Evolutionary conservation across 2,797 vertebrate species (phyloP).

Genomic region (Champsocephalus esox): DNA sequence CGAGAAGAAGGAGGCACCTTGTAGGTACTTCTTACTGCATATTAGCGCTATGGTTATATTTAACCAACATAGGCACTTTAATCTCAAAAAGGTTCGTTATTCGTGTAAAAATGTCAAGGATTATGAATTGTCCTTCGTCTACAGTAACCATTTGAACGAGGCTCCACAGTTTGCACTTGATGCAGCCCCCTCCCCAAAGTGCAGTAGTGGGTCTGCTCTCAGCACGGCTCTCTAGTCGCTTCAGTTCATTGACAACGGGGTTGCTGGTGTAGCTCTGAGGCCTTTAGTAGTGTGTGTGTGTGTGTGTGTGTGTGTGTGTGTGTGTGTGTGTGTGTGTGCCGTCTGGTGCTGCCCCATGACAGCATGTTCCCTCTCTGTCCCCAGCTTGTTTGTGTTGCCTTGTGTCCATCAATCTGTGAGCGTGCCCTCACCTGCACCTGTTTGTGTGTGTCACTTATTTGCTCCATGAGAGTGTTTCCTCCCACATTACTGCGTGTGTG

Average conservation of each 20-base stretch:
- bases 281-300: slow-evolving; percentile 26
- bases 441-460: slow-evolving; percentile 39
- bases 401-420: slow-evolving; percentile 65
- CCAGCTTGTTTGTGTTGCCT: slow-evolving; percentile 56
- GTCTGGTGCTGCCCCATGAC: slow-evolving; percentile 78
- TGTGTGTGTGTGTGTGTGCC: slow-evolving; percentile 40
- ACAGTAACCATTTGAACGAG: slow-evolving; percentile 31
- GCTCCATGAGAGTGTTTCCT: slow-evolving; percentile 28
- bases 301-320: slow-evolving; percentile 18
- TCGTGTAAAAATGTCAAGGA: slow-evolving; percentile 30
- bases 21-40: background rate
- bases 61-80: background rate
- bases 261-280: slow-evolving; percentile 47
- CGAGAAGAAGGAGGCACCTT: background rate
- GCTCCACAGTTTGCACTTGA: slow-evolving; percentile 65
- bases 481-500: slow-evolving; percentile 24
- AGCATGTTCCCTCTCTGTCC: slow-evolving; percentile 77
- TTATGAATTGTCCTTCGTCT: slow-evolving; percentile 13
- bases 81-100: background rate
- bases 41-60: background rate
- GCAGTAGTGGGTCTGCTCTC: slow-evolving; percentile 46
- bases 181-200: slow-evolving; percentile 58
- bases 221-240: slow-evolving; percentile 45
- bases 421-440: slow-evolving; percentile 71
- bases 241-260: slow-evolving; percentile 59